Evolutionary conservation across 1,140 invertebrate genomes (phyloP).

Genomic region (Rhopalosiphum padi): DNA sequence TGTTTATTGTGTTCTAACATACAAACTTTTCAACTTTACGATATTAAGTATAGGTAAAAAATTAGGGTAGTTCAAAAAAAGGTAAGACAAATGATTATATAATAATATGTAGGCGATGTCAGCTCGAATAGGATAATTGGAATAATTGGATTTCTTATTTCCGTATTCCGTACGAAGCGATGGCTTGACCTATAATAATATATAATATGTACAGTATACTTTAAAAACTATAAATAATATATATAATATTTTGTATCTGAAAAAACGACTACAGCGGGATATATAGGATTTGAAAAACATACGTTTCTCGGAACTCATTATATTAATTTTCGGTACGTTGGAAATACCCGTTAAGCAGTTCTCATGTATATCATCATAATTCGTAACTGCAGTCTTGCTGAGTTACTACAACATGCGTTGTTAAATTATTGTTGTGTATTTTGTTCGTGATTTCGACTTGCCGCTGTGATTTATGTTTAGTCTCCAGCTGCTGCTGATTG

Average conservation of each 20-base stretch:
- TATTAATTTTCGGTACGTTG: neutral
- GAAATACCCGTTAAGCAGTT: neutral
- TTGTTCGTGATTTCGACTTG: neutral
- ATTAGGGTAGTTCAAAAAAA: too few species aligned
- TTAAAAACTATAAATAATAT: neutral
- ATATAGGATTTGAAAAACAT: neutral
- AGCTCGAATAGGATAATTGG: too few species aligned
- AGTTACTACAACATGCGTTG: neutral
- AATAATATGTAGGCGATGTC: too few species aligned
- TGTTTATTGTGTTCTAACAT: neutral
- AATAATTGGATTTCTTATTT: too few species aligned
- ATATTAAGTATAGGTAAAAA: too few species aligned
- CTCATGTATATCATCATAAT: neutral
- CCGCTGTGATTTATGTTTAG: neutral
- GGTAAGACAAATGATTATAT: too few species aligned
- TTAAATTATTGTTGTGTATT: neutral
- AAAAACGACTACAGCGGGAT: neutral
- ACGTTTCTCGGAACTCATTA: neutral
- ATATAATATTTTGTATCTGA: neutral
- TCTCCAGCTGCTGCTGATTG: neutral
- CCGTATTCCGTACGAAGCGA: too few species aligned
- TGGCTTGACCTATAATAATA: too few species aligned
- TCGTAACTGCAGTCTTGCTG: neutral
- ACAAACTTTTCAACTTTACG: neutral
- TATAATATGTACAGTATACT: neutral